Conservation (phyloP, 2,797 vertebrate genomes). For the Cirrhinus molitorella region DNA sequence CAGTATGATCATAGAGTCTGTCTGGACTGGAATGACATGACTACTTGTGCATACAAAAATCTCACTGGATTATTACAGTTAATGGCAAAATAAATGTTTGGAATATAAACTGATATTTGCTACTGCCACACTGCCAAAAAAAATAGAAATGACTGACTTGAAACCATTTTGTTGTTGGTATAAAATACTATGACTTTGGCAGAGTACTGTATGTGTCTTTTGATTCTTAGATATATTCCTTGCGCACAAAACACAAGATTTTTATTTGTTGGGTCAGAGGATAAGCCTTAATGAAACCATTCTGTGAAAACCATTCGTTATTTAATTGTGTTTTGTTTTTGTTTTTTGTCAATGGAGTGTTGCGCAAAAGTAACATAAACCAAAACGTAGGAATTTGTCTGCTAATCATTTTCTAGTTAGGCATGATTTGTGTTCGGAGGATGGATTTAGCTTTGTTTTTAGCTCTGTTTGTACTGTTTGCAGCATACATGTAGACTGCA, state of each 20-base stretch:
- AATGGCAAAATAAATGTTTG: background rate
- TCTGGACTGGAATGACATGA: too few species aligned
- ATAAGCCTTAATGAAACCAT: background rate
- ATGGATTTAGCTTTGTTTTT: background rate
- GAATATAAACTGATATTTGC: too few species aligned
- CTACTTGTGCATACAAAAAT: too few species aligned
- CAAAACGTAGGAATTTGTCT: background rate
- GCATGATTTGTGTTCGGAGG: background rate
- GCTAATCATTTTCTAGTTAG: constrained; percentile 9
- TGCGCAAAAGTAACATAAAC: background rate
- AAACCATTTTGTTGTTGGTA: background rate
- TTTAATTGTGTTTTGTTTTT: too few species aligned
- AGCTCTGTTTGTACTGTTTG: background rate
- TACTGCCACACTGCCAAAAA: too few species aligned
- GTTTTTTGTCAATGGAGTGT: background rate
- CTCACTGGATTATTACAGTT: background rate
- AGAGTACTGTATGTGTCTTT: background rate
- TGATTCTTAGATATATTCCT: background rate
- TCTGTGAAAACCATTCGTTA: background rate
- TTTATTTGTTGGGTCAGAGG: background rate
- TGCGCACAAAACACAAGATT: too few species aligned
- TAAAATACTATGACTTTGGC: background rate
- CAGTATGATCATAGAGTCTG: too few species aligned
- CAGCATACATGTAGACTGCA: background rate
- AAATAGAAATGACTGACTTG: too few species aligned